Percentiles rank a stretch among this genome's conserved stretches.
phyloP scores from a whole-genome alignment of 2,113 vertebrate species.

The Coregonus clupeaformis region DNA sequence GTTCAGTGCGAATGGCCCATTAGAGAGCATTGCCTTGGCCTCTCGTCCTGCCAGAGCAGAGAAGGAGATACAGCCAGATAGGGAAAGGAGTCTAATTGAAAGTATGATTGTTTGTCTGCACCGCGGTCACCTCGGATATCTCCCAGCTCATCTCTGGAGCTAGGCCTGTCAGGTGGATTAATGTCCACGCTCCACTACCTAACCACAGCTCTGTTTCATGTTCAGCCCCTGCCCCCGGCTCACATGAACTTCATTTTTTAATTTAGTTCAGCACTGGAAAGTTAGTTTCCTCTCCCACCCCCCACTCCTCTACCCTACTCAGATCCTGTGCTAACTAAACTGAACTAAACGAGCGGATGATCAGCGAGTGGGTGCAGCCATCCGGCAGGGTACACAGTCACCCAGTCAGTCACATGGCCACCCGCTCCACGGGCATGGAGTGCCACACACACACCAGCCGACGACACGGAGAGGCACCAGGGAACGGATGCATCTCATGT shows the following conservation, averaged over 20 bases:
- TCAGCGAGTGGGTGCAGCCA: constrained; percentile 52
- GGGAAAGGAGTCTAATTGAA: constrained; percentile 57
- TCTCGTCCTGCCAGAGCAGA: constrained; percentile 22
- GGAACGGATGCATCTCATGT: constrained; percentile 63
- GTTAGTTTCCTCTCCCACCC: constrained; percentile 38
- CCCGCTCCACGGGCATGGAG: not conserved
- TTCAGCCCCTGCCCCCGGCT: constrained; percentile 26
- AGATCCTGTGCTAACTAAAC: constrained; percentile 3
- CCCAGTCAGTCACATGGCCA: constrained; percentile 16
- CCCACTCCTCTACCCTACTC: constrained; percentile 9
- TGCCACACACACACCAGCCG: constrained; percentile 9
- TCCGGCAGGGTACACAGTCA: constrained; percentile 24
- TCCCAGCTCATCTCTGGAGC: constrained; percentile 35
- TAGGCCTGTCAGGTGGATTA: constrained; percentile 55
- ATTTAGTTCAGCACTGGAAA: constrained; percentile 52
- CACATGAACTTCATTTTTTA: constrained; percentile 55
- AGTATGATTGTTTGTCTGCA: constrained; percentile 58
- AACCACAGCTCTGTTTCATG: constrained; percentile 30
- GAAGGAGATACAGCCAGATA: constrained; percentile 6
- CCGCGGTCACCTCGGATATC: constrained; percentile 55
- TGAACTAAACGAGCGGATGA: constrained; percentile 26
- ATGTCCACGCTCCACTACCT: constrained; percentile 26
- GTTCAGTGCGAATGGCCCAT: constrained; percentile 35
- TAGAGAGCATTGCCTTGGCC: constrained; percentile 28
- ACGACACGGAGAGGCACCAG: constrained; percentile 32